Evolutionary conservation across 2,113 vertebrate genomes (phyloP), one percentile per base, ranked within the genome.

Genomic region (Atherinomorus stipes): DNA sequence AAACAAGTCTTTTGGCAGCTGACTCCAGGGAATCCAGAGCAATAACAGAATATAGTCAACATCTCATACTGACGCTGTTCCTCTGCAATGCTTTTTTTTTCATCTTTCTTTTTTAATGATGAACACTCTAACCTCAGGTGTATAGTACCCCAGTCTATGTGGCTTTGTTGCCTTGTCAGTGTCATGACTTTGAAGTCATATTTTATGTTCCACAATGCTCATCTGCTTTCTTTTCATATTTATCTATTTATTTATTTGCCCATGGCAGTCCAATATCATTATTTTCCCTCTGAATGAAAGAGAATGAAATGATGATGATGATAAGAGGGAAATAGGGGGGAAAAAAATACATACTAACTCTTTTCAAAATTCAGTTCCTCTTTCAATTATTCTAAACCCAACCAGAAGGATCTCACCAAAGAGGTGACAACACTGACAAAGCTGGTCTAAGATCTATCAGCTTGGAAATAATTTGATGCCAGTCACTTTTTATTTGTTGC

Each of bases 301-400:
- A 34, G 49, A 68, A 81, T 23, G 70, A 84, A 85, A 73, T 72
- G 44, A 53, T 42, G 74, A 57, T 67, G 22, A 59, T 31, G 67
- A 86, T 76, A 78, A 83, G 82, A 44, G 63, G 44, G 38, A 59
- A 71, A 72, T 65, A 64, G 21, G 70, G 31, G 50, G n/a, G 12
- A 45, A 5, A 45, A 40, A 22, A 68, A 65, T 40, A 54, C 73
- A 37, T 71, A 44, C 49, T 50, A 60, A 90, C 76, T 82, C 15
- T 13, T 78, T 78, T 79, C 74, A 88, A 89, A 90, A 82, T 72
- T 71, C 81, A 70, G 84, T 89, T 91, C 83, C 83, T 88, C 91
- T 93, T 93, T 93, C 90, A 94, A 92, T 93, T 93, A 94, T 88
- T 89, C 71, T 49, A 64, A 89, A 91, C 87, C 80, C 78, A 78